Evolutionary conservation across 2,888 invertebrate genomes (phyloP), one percentile per base, ranked within the genome.

Genomic region (Drosophila cognata): DNA sequence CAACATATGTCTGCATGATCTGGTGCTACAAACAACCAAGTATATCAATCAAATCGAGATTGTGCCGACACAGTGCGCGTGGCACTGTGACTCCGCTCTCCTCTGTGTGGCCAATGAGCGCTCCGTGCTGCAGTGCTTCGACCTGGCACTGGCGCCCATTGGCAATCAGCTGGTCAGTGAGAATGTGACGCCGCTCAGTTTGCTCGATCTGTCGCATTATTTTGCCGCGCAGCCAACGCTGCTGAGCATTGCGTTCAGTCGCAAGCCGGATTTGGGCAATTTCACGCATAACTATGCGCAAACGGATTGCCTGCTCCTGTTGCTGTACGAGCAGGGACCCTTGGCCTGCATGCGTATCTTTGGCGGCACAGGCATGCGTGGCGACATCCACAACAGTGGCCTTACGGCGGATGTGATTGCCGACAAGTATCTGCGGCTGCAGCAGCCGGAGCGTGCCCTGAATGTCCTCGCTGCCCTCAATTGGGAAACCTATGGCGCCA

Each of bases 1-100:
- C 7, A 96, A 97, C 4, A 93, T 98, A 73, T 96, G 96, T 48
- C 93, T 98, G 31, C 95, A 97, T 84, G 97, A 98, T 93, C 94
- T 96, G 69, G 94, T 94, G 33, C 95, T 95, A 75, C 96, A 97
- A 53, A 94, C 96, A 0, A 97, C 96, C 7, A 95, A 95, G 90
- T 95, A 96, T 25, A 95, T 96, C 5, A 76, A 92, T 43, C 96
- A 96, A 92, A 96, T 96, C 64, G 95, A 96, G 64, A 96, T 98
- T 94, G 97, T 95, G 81, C 96, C 96, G 31, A 95, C 95, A 36
- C 93, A 95, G 76, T 94, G 95, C 43, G 94, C 95, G 41, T 97
- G 97, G 96, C 96, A 97, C 91, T 94, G 95, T 29, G 95, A 95
- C 79, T 96, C 96, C 38, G 95, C 95, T 38, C 89, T 97, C 64